These are phyloP conservation scores for Yponomeuta evonymella DNA, from an alignment of 2,888 invertebrate species.

Conservation along the genomic window DNA sequence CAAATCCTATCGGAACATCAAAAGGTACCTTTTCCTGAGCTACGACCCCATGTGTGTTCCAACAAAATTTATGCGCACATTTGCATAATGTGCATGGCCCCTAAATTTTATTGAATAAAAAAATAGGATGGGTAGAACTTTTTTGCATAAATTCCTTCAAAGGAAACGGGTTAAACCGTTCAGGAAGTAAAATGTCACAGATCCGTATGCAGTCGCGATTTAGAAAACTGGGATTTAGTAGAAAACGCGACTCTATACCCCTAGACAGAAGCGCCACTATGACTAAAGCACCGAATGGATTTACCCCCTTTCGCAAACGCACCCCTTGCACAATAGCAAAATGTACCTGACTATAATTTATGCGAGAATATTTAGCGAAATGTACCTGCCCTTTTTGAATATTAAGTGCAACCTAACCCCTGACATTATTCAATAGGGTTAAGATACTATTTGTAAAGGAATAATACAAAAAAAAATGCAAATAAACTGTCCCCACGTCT, in stretches of 20 bases:
- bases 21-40: slow-evolving; percentile 34
- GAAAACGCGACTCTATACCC: slow-evolving; percentile 35
- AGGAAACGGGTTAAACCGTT: slow-evolving; percentile 74
- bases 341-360: slow-evolving; percentile 78
- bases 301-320: slow-evolving; percentile 37
- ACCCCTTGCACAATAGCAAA: slow-evolving; percentile 65
- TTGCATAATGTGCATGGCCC: slow-evolving; percentile 77
- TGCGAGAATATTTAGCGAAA: slow-evolving; percentile 76
- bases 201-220: slow-evolving; percentile 47
- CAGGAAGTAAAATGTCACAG: slow-evolving; percentile 70
- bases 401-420: slow-evolving; percentile 78
- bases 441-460: slow-evolving; percentile 73
- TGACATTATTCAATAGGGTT: slow-evolving; percentile 75
- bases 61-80: slow-evolving; percentile 74
- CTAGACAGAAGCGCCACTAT: slow-evolving; percentile 32
- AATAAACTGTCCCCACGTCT: slow-evolving; percentile 73
- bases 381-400: slow-evolving; percentile 77
- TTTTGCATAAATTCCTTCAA: slow-evolving; percentile 77
- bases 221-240: slow-evolving; percentile 39
- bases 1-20: slow-evolving; percentile 25
- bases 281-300: slow-evolving; percentile 28
- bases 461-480: slow-evolving; percentile 72
- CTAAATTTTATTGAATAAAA: slow-evolving; percentile 76
- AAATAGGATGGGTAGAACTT: slow-evolving; percentile 77
- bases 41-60: slow-evolving; percentile 34